Base-by-base conservation (phyloP, 2,797 vertebrate species). In the Sarcophilus harrisii region DNA sequence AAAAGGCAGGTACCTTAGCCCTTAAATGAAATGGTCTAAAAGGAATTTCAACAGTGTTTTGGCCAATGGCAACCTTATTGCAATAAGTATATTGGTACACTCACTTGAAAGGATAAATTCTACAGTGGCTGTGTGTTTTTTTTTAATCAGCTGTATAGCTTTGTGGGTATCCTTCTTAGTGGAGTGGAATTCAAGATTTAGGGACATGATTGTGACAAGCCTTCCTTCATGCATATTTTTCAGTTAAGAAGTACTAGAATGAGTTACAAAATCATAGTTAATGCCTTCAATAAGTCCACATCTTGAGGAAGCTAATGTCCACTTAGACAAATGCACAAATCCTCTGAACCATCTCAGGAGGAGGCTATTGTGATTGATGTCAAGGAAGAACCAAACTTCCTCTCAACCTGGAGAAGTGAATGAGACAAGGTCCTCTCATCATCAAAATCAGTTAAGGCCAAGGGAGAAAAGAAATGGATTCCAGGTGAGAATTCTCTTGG, bases 401-500 rank as follows among this genome's bases (percentile, higher is more conserved):
- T 94, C 94, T 93, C 95, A 91, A 92, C 27, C 87, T 96, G 57
- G 87, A 96, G 96, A 94, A 92, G 66, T 95, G 92, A 93, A 92
- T 58, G 52, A 97, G 93, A 90, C 57, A 94, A 97, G 73, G 92
- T 96, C 96, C 95, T 93, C 91, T 96, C 66, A 52, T 58, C 49
- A 52, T 60, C 90, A 38, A 94, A 97, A 95, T 30, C 90, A 96
- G 92, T 73, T 90, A 94, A 90, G 90, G 57, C 73, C 60, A 91
- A 91, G 90, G 92, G 52, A 97, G 90, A 94, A 90, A n/a, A 96
- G 96, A 97, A 98, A 97, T 94, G 91, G 97, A 94, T 97, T 98
- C 97, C 97, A 98, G 97, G 97, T 97, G 96, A 97, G 93, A 97
- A 95, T 92, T 87, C 94, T 90, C 97, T 92, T 4, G 11, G 96